Evolutionary conservation across 2,888 invertebrate species (phyloP).

Genomic region (Osmoderma eremita): DNA sequence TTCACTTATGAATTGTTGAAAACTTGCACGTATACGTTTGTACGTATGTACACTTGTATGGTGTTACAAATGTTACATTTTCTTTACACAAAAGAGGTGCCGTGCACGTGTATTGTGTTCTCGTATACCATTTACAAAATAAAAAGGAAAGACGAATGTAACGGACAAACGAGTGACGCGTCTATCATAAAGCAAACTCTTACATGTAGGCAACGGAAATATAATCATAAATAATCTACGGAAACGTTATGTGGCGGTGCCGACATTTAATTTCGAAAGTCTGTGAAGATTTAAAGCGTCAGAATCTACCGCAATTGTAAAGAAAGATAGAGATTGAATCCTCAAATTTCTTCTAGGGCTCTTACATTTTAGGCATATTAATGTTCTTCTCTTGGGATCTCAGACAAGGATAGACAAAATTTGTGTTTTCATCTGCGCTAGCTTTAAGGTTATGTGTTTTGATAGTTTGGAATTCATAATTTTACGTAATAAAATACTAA

Average conservation of each 20-base stretch:
- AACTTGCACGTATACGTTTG: too few relatives aligned
- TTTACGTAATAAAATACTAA: too few relatives aligned
- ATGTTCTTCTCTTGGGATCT: conserved; percentile 2
- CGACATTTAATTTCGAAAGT: conserved; percentile 27
- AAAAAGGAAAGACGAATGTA: not conserved
- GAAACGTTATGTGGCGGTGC: conserved; percentile 18
- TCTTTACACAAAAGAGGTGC: too few relatives aligned
- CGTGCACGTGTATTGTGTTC: too few relatives aligned
- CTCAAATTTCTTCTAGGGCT: conserved; percentile 1
- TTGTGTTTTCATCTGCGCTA: too few relatives aligned
- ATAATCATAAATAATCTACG: conserved; percentile 18
- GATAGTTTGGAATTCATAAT: too few relatives aligned
- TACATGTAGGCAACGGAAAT: conserved; percentile 7
- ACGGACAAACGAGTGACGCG: conserved; percentile 2
- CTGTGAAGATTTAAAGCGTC: conserved; percentile 30
- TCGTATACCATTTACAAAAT: not conserved
- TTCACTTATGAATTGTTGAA: too few relatives aligned
- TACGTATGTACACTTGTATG: too few relatives aligned
- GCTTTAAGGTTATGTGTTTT: too few relatives aligned
- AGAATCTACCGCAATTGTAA: conserved; percentile 5
- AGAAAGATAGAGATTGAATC: conserved; percentile 6
- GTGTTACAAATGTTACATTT: too few relatives aligned
- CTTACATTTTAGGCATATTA: conserved; percentile 8
- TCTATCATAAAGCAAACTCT: conserved; percentile 26
- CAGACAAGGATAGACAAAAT: too few relatives aligned